Evolutionary conservation across 64 coral and sea anemone genomes (phyloP), one percentile per base, ranked within the genome.

Genomic region (Montipora foliosa): DNA sequence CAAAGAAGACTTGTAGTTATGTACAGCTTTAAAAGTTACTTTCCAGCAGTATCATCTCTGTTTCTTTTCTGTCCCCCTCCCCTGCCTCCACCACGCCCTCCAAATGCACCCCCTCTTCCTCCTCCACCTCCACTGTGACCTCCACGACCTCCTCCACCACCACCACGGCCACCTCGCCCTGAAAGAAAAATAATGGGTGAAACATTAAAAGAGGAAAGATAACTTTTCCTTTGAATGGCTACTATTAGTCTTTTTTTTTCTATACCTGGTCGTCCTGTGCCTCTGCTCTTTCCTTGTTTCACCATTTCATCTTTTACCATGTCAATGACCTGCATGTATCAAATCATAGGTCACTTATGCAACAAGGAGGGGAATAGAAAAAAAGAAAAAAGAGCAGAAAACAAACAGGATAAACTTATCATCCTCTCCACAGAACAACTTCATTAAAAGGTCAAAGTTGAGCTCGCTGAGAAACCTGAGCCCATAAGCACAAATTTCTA

Each of bases 291-390:
- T 17, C 73, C 71, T 78, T 93, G 91, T 19, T 76, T 84, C 15
- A 87, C 76, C 49, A 81, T 84, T 78, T 93, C 91, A 62, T 93
- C 83, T 79, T 93, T 93, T 4, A 93, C 91, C 91, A 93, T 93
- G 24, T 93, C 91, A 47, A 93, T 93, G 19, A 93, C 91, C 91
- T 93, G 1, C 5, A 29, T 1, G 47, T 15, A 47, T 44, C 13
- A 78, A 0, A 29, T 25, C 49, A 68, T 68, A 57, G 6, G 53
- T 57, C 1, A 57, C 37, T 37, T 37, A 57, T 6, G 53, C 53
- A 57, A 57, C 53, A 57, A 0, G 53, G 6, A 57, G 6, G 11
- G 11, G 6, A 57, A 57, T 11, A 57, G 11, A 0, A 57, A 57
- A 8, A 8, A 57, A 55, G 52, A 57, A 57, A 37, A 37, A 37